Base-by-base conservation (phyloP, 2,888 invertebrate genomes). In the Gymnosoma rotundatum region DNA sequence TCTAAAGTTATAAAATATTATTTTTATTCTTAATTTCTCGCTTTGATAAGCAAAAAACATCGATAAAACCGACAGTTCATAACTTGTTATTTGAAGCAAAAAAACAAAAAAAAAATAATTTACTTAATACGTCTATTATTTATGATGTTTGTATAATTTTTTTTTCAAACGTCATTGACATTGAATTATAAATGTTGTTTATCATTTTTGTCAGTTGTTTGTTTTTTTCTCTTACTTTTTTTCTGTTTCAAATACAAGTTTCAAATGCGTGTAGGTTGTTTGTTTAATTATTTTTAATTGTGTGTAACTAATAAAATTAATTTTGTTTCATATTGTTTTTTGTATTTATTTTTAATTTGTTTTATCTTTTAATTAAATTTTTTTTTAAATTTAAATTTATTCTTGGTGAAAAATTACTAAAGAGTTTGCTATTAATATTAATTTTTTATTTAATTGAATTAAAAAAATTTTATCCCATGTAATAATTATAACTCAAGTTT, bases 281-380 rank as follows among this genome's bases (percentile, higher is more conserved):
- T 8, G 61, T 52, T 76, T 76, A 76, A 72, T 67, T 73, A 58
- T 70, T 73, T 70, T 63, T 76, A 61, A 69, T 72, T 82, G 67
- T 76, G 48, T 75, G 64, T 87, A 82, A 78, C 75, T 78, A 83
- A 78, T 81, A 56, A 25, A 83, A 86, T 70, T 83, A 80, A 86
- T 79, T 78, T 80, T 82, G 50, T 76, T 52, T 70, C 20, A 50
- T 38, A n/a, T n/a, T n/a, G n/a, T 25, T 25, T 25, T 69, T 73
- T 60, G 54, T 58, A 72, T 48, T 36, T 78, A 14, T 76, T 67
- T 38, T 50, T 61, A 61, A 36, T 50, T 56, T 12, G 7, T 38
- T 67, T 25, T 7, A 38, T 42, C 45, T 36, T 58, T 3, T 54
- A 20, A n/a, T 16, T 14, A 20, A 56, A 56, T 38, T 66, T 32